Evolutionary conservation across 2,113 vertebrate species (phyloP).

Genomic region (Leucopsar rothschildi): DNA sequence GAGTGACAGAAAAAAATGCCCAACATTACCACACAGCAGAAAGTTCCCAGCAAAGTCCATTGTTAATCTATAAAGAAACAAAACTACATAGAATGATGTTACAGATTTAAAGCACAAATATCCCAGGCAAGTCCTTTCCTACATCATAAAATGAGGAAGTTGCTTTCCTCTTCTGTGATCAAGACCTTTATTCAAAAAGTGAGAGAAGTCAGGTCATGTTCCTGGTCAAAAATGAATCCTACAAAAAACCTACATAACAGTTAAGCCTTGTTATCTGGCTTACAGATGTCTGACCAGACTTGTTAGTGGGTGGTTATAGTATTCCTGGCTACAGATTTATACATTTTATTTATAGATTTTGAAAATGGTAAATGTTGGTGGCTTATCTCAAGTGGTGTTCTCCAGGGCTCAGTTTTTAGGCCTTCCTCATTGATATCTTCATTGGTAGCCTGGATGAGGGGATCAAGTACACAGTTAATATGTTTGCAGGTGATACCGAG

Average conservation of each 20-base stretch:
- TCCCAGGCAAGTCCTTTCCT: neutral
- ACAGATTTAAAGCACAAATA: neutral
- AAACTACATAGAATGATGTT: neutral
- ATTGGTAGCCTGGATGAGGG: neutral
- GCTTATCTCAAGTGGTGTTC: accelerated
- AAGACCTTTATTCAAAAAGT: neutral
- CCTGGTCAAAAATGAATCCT: neutral
- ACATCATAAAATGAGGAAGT: neutral
- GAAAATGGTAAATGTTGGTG: neutral
- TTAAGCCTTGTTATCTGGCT: neutral
- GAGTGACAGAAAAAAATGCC: neutral
- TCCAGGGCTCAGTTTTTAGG: neutral
- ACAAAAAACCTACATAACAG: neutral
- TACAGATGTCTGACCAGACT: neutral
- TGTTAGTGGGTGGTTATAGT: neutral
- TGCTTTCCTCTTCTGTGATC: neutral
- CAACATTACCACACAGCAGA: neutral
- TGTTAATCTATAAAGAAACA: neutral
- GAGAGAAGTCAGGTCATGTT: neutral
- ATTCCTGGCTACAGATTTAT: neutral
- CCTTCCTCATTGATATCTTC: accelerated
- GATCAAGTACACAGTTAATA: neutral
- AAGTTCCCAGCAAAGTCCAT: neutral
- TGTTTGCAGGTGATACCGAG: neutral
- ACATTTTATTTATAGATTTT: neutral